Conservation (phyloP, 2,113 vertebrate genomes). For the Menura novaehollandiae region DNA sequence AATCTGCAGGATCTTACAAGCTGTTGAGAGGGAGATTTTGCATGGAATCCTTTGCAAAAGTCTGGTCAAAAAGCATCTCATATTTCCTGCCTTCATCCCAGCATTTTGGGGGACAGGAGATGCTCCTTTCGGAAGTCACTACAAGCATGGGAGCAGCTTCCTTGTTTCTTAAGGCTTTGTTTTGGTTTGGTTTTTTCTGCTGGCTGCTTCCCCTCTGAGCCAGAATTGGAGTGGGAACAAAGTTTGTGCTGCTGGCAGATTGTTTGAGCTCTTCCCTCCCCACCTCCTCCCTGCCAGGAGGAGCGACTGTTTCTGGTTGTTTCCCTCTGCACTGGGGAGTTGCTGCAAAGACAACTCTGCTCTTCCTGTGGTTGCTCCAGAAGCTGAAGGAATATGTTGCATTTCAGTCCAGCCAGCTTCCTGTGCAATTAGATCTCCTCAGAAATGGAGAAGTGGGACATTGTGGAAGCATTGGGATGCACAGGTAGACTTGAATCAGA, state of each 20-base stretch:
- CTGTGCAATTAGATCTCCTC: neutral
- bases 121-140: neutral
- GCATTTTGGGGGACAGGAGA: neutral
- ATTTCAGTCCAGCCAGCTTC: neutral
- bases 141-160: neutral
- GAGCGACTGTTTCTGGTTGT: slow-evolving; percentile 3
- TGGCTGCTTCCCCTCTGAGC: slow-evolving; percentile 31
- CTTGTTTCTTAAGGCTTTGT: neutral
- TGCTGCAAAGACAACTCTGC: neutral
- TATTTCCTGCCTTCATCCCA: neutral
- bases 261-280: slow-evolving; percentile 28
- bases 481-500: neutral
- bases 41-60: neutral
- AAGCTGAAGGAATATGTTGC: neutral
- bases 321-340: neutral
- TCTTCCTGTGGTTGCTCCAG: neutral
- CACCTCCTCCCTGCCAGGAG: slow-evolving; percentile 27
- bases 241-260: slow-evolving; percentile 39
- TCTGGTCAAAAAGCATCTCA: neutral
- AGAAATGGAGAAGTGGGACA: neutral
- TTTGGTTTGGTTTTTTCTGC: neutral
- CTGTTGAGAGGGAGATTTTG: neutral
- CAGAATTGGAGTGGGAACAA: slow-evolving; percentile 44
- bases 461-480: neutral
- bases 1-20: neutral